Conservation (phyloP, 2,797 vertebrate genomes). For the Meriones psammophilus region DNA sequence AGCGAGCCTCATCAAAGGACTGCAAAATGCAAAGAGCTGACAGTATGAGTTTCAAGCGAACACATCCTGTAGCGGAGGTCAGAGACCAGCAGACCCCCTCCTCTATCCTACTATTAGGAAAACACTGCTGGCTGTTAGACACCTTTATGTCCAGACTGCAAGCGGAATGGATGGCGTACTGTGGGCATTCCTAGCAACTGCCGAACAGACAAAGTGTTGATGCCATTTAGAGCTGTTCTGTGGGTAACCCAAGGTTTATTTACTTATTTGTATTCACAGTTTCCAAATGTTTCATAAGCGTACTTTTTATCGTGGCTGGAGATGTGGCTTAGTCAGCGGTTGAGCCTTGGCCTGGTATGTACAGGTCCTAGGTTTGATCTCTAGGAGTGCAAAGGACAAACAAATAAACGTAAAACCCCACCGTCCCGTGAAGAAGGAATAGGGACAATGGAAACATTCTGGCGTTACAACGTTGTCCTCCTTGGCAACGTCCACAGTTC, state of each 20-base stretch:
- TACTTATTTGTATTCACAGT: not conserved
- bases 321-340: not conserved
- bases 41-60: slow-evolving; percentile 25
- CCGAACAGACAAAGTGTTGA: slow-evolving; percentile 15
- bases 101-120: not conserved
- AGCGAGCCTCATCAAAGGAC: not conserved
- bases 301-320: not conserved
- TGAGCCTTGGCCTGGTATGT: not conserved
- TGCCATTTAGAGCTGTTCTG: not conserved
- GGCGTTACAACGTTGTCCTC: not conserved
- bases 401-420: not conserved
- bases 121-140: not conserved
- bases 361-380: not conserved
- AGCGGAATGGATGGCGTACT: not conserved
- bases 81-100: not conserved
- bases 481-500: slow-evolving; percentile 8
- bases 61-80: not conserved
- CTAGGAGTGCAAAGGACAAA: not conserved
- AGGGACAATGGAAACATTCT: not conserved
- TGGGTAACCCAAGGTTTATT: not conserved
- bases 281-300: not conserved
- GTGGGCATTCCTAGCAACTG: not conserved
- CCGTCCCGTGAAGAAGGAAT: not conserved
- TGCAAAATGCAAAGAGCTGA: slow-evolving; percentile 66
- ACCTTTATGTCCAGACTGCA: not conserved